Base-by-base conservation (phyloP, 2,797 vertebrate genomes). In the Bovichtus variegatus region DNA sequence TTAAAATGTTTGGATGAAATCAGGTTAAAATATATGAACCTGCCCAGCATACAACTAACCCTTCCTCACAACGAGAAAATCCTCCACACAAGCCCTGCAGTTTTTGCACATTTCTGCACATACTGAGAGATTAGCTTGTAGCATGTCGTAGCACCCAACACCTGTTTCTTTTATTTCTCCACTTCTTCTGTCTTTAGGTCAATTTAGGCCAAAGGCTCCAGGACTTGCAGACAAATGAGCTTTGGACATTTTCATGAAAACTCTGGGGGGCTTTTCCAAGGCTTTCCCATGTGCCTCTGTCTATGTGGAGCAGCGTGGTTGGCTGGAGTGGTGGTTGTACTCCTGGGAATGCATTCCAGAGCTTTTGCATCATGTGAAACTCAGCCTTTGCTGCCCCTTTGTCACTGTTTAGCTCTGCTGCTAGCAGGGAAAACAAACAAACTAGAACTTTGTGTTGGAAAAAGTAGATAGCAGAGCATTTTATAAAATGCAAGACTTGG, bases 331-430 rank as follows among this genome's bases (percentile, higher is more conserved):
- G 63, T 62, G 77, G 78, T 71, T 77, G 65, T 50, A 85, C 89
- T 86, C 89, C 49, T 71, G 89, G 85, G 91, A 92, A 67, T 81
- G 80, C 90, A 94, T 94, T 90, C 93, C 93, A 90, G 82, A 91
- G 84, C 80, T 70, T 89, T 86, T 92, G 91, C 89, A 89, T 94
- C 93, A 94, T 91, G 90, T 91, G 91, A 92, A 95, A 93, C 82
- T 85, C 87, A 83, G 89, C 78, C 88, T 69, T 81, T 55, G 64
- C 81, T 76, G 78, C 71, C 81, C 78, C 58, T 72, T 83, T 89
- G 85, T 84, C 86, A 81, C 77, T 68, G 31, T 72, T 60, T 58
- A 78, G 65, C 79, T 66, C 44, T 60, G 29, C 78, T 88, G 79
- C 75, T 81, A 90, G 80, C 38, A 76, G 51, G 46, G 49, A 63